Evolutionary conservation across 2,888 invertebrate genomes (phyloP).

Genomic region (Tenthredo distinguenda): DNA sequence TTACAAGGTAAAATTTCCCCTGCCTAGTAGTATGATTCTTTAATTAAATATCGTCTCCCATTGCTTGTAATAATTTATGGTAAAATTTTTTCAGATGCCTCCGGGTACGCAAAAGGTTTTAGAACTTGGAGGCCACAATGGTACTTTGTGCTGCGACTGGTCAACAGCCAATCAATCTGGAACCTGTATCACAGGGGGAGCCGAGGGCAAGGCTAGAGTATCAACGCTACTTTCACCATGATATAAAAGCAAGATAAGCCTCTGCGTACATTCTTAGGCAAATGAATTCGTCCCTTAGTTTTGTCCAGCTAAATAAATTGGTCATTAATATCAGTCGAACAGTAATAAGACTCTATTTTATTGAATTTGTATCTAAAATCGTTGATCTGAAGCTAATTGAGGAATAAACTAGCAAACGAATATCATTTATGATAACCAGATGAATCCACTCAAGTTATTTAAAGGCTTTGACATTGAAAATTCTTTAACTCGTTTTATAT

Average conservation of each 20-base stretch:
- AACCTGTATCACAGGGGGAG: slow-evolving; percentile 81
- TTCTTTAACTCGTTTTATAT: not conserved
- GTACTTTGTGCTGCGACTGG: slow-evolving; percentile 82
- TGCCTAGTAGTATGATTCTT: not conserved
- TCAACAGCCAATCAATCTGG: slow-evolving; percentile 81
- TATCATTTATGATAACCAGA: not conserved
- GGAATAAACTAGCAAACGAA: not conserved
- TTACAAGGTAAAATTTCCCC: slow-evolving; percentile 71
- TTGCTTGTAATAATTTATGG: not conserved
- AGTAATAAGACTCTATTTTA: not conserved
- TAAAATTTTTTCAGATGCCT: slow-evolving; percentile 72
- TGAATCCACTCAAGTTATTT: not conserved
- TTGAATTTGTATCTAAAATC: not conserved
- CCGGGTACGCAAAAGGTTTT: slow-evolving; percentile 75
- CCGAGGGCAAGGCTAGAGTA: slow-evolving; percentile 81
- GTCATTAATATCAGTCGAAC: not conserved
- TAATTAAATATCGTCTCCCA: not conserved
- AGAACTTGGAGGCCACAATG: slow-evolving; percentile 80
- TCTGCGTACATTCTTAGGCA: slow-evolving; percentile 74
- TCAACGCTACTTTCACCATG: slow-evolving; percentile 80
- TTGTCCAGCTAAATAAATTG: not conserved
- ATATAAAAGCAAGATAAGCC: slow-evolving; percentile 74
- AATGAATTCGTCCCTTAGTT: slow-evolving; percentile 9
- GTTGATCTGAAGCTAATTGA: not conserved
- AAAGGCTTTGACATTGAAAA: not conserved